A percentile compares a stretch with the other conserved stretches of the same genome.
phyloP scores from a whole-genome alignment of 2,888 invertebrate species.

The Hydrotaea cyrtoneurina region DNA sequence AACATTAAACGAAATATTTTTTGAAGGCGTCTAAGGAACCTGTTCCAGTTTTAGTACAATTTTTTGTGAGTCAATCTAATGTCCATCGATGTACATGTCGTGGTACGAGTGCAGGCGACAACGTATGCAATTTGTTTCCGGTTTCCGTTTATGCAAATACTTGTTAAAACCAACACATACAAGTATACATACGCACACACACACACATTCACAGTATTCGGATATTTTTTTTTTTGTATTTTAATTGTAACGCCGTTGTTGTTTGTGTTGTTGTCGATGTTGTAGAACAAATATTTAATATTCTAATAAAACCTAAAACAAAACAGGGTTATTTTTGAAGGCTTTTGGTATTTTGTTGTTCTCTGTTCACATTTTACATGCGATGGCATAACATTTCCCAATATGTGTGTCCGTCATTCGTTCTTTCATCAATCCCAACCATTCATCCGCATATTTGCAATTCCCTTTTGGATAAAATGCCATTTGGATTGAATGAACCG shows the following conservation, averaged over 20 bases:
- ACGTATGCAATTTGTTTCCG: slow-evolving; percentile 79
- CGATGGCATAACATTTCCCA: too few species aligned
- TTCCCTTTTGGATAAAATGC: slow-evolving; percentile 16
- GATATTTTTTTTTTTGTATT: slow-evolving; percentile 7
- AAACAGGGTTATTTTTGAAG: slow-evolving; percentile 48
- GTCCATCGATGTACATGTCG: background rate
- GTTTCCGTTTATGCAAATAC: slow-evolving; percentile 74
- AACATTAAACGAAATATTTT: too few species aligned
- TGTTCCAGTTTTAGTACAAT: too few species aligned
- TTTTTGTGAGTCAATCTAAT: background rate
- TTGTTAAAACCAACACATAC: slow-evolving; percentile 33
- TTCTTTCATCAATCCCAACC: background rate
- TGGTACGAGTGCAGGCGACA: slow-evolving; percentile 64
- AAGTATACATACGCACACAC: slow-evolving; percentile 2
- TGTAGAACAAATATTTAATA: slow-evolving; percentile 54
- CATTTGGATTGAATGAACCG: slow-evolving; percentile 4
- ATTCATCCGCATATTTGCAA: slow-evolving; percentile 21
- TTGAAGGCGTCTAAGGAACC: too few species aligned
- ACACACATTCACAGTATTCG: background rate
- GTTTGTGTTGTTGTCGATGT: slow-evolving; percentile 50
- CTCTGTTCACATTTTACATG: slow-evolving; percentile 28
- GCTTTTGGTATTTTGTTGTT: slow-evolving; percentile 42
- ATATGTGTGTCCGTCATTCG: background rate
- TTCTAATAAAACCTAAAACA: slow-evolving; percentile 63
- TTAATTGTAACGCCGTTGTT: background rate